phyloP scores from a whole-genome alignment of 2,797 vertebrate species.

The Brotula barbata region DNA sequence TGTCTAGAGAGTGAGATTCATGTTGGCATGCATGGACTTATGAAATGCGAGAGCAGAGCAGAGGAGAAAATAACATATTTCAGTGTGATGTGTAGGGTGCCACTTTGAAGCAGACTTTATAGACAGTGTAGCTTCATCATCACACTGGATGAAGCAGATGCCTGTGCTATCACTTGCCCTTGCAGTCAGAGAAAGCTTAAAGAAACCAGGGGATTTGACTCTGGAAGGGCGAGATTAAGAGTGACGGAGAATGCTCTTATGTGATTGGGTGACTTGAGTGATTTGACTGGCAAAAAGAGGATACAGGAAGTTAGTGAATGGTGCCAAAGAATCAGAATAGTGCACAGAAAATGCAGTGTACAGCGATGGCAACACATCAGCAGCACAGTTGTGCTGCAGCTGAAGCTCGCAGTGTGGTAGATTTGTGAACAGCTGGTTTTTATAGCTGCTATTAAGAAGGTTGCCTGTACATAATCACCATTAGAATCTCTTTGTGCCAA shows the following conservation, averaged over 20 bases:
- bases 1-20: background rate
- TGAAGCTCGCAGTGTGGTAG: background rate
- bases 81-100: background rate
- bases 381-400: background rate
- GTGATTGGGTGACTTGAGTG: background rate
- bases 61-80: background rate
- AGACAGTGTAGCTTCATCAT: conserved; percentile 1
- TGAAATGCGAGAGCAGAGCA: background rate
- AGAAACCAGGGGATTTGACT: conserved; percentile 11
- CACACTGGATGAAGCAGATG: conserved; percentile 1
- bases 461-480: no score
- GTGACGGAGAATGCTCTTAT: conserved; percentile 11
- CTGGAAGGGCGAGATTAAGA: conserved; percentile 5
- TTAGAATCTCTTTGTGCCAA: no score
- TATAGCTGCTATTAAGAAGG: background rate
- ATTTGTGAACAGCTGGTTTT: background rate
- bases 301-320: background rate
- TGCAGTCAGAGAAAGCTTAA: conserved; percentile 3
- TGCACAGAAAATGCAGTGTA: no score
- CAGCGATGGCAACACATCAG: background rate
- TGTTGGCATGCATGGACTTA: background rate
- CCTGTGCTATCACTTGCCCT: background rate
- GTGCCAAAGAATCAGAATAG: background rate
- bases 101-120: background rate
- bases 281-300: background rate